Percentiles rank a stretch among this genome's conserved stretches.
phyloP scores from a whole-genome alignment of 2,888 invertebrate genomes.

The Gandaritis pyraliata region DNA sequence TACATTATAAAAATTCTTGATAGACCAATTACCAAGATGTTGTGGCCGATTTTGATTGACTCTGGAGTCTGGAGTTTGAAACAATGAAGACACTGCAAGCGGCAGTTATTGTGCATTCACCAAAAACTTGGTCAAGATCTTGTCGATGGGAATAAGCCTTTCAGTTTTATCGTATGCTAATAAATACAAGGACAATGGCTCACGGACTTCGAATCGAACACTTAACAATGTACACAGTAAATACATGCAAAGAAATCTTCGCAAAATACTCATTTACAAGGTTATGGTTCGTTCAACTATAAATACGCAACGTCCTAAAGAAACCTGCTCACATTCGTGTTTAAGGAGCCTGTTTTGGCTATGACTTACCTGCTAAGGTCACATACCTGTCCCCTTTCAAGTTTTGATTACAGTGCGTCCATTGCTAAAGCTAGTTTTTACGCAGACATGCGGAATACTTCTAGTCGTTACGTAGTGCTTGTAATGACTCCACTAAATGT shows the following conservation, averaged over 20 bases:
- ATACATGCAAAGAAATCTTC: neutral
- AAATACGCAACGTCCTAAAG: constrained; percentile 12
- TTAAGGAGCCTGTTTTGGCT: constrained; percentile 23
- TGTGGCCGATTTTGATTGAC: too few species aligned
- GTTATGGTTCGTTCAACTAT: constrained; percentile 18
- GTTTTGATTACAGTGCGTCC: neutral
- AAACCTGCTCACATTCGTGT: constrained; percentile 27
- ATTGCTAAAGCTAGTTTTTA: neutral
- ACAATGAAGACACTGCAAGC: neutral
- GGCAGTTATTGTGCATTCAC: neutral
- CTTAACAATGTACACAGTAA: neutral
- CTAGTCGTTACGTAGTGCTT: neutral
- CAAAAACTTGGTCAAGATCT: neutral
- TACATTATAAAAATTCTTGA: too few species aligned
- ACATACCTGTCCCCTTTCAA: constrained; percentile 14
- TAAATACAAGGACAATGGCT: constrained; percentile 16
- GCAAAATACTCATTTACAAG: constrained; percentile 13
- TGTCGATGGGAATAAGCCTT: constrained; percentile 4
- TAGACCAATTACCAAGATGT: too few species aligned
- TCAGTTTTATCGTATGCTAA: constrained; percentile 20
- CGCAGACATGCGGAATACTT: neutral
- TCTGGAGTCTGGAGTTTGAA: too few species aligned
- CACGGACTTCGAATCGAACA: neutral
- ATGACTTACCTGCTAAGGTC: constrained; percentile 28
- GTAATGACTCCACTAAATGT: neutral